Conservation (phyloP, 2,113 vertebrate species). For the Silurus meridionalis region DNA sequence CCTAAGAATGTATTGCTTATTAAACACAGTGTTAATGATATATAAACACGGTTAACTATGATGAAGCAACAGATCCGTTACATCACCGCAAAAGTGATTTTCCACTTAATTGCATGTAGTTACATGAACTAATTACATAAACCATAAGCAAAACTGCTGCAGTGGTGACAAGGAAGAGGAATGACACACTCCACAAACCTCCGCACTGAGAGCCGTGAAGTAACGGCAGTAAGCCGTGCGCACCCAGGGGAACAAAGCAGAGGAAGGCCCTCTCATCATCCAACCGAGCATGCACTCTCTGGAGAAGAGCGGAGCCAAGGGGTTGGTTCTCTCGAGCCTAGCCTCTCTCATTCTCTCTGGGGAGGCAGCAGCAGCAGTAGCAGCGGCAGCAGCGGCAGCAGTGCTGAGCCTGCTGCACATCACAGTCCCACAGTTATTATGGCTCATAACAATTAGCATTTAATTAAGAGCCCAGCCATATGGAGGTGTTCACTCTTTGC, state of each 20-base stretch:
- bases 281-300: constrained; percentile 44
- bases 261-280: constrained; percentile 29
- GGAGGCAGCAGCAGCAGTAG: constrained; percentile 46
- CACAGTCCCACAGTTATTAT: constrained; percentile 62
- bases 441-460: constrained; percentile 65
- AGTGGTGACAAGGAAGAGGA: constrained; percentile 18
- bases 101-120: constrained; percentile 22
- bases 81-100: constrained; percentile 13
- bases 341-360: constrained; percentile 46
- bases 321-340: constrained; percentile 50
- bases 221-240: constrained; percentile 20
- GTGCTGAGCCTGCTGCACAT: constrained; percentile 43
- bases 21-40: not conserved
- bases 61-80: constrained; percentile 8
- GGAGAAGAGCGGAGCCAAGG: constrained; percentile 27
- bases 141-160: constrained; percentile 15
- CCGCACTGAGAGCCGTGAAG: constrained; percentile 23
- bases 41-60: not conserved
- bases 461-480: constrained; percentile 61
- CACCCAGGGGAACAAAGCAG: constrained; percentile 36
- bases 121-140: constrained; percentile 27
- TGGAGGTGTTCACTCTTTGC: constrained; percentile 55
- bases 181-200: constrained; percentile 36
- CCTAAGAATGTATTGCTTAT: not conserved
- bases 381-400: constrained; percentile 49